Conservation (phyloP, 2,797 vertebrate genomes). For the Euthynnus affinis region DNA sequence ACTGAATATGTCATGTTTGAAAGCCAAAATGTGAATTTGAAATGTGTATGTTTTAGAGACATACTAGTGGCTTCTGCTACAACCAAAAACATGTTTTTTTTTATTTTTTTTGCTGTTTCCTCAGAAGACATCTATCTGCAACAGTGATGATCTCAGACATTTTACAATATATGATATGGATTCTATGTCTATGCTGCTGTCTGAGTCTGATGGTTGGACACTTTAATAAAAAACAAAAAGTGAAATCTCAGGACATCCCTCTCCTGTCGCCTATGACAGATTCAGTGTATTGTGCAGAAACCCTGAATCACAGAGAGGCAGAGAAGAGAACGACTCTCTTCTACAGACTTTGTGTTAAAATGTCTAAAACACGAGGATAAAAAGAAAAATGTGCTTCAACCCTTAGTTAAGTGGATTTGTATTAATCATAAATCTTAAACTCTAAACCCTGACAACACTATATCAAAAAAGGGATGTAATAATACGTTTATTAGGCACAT, state of each 20-base stretch:
- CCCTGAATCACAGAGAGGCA: slow-evolving; percentile 1
- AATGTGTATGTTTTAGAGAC: neutral
- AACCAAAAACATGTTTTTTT: neutral
- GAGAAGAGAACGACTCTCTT: neutral
- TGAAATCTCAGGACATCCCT: slow-evolving; percentile 2
- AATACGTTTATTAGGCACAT: slow-evolving; percentile 10
- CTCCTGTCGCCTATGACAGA: neutral
- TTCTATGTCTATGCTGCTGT: neutral
- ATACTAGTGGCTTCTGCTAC: neutral
- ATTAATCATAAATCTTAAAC: neutral
- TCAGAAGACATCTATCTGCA: neutral
- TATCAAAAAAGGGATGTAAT: neutral
- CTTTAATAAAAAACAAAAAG: neutral
- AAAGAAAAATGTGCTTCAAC: neutral
- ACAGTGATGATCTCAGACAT: neutral
- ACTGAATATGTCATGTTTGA: neutral
- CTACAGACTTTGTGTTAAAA: neutral
- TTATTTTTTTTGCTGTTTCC: too few relatives aligned
- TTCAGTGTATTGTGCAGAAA: neutral
- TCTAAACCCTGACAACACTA: neutral
- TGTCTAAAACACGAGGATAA: neutral
- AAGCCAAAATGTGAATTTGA: neutral
- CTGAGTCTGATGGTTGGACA: slow-evolving; percentile 4
- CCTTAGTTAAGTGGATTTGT: neutral
- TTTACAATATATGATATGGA: neutral